Evolutionary conservation across 2,797 vertebrate genomes (phyloP).

Genomic region (Catostomus latipinnis): DNA sequence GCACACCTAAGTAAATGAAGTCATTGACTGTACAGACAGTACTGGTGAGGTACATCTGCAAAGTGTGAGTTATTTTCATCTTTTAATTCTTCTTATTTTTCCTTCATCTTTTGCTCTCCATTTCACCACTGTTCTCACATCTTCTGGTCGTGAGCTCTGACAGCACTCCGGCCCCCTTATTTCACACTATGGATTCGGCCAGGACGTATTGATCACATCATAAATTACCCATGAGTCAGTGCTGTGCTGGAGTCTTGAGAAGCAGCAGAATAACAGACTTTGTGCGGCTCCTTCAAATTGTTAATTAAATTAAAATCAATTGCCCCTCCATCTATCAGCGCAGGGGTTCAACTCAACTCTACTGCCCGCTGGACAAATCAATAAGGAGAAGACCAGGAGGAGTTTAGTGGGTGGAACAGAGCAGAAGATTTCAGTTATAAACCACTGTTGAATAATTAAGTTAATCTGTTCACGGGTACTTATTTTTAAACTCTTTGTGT

Average conservation of each 20-base stretch:
- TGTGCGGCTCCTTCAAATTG: conserved; percentile 90
- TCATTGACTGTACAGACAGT: not conserved
- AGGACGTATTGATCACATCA: conserved; percentile 79
- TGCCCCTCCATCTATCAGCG: conserved; percentile 87
- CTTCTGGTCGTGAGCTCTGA: conserved; percentile 69
- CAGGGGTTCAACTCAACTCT: conserved; percentile 77
- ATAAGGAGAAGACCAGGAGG: conserved; percentile 73
- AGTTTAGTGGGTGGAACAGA: conserved; percentile 38
- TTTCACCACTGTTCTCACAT: conserved; percentile 53
- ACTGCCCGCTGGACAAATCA: conserved; percentile 61
- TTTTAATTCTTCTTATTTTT: conserved; percentile 26
- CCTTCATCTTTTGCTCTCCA: conserved; percentile 8
- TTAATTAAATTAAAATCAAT: conserved; percentile 99
- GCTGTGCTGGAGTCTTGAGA: conserved; percentile 56
- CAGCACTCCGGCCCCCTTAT: conserved; percentile 78
- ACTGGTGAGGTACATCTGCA: not conserved
- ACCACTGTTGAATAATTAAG: not conserved
- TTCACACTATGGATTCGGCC: conserved; percentile 78
- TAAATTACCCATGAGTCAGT: conserved; percentile 78
- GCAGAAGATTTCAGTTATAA: too few relatives aligned
- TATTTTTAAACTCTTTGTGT: too few relatives aligned
- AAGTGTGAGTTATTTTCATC: not conserved
- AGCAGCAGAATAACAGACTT: conserved; percentile 67
- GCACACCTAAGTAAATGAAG: too few relatives aligned
- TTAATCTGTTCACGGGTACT: not conserved